These are phyloP conservation scores for Lysandra coridon DNA, from an alignment of 2,888 invertebrate species.

Conservation along the genomic window DNA sequence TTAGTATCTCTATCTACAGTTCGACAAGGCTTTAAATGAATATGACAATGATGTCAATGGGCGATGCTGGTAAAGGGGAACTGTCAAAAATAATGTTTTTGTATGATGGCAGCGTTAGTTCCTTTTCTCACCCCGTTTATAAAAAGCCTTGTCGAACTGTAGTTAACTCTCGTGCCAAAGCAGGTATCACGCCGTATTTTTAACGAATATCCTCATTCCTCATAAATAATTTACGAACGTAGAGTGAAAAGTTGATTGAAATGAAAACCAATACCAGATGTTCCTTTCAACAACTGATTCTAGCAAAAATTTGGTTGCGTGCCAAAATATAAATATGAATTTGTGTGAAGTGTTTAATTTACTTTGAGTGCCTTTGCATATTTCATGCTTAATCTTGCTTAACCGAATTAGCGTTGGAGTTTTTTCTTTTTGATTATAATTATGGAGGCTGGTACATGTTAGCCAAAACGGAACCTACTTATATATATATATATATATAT, in stretches of 20 bases:
- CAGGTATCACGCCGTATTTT: not conserved
- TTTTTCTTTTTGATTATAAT: not conserved
- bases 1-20: no score
- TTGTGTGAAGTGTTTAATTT: constrained; percentile 20
- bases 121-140: no score
- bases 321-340: constrained; percentile 30
- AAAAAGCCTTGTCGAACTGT: no score
- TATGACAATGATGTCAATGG: no score
- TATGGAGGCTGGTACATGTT: not conserved
- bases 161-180: not conserved
- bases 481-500: no score
- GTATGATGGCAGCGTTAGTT: no score
- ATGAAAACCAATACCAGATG: constrained; percentile 21
- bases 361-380: constrained; percentile 21
- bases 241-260: constrained; percentile 26
- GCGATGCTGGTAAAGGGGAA: no score
- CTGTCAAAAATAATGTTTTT: no score
- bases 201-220: constrained; percentile 6
- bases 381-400: constrained; percentile 4
- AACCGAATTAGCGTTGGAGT: not conserved
- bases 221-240: constrained; percentile 23
- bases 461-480: not conserved
- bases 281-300: constrained; percentile 25
- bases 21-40: no score
- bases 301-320: constrained; percentile 22